Evolutionary conservation across 2,797 vertebrate species (phyloP), one percentile per base, ranked within the genome.

Genomic region (Odontamblyopus rebecca): DNA sequence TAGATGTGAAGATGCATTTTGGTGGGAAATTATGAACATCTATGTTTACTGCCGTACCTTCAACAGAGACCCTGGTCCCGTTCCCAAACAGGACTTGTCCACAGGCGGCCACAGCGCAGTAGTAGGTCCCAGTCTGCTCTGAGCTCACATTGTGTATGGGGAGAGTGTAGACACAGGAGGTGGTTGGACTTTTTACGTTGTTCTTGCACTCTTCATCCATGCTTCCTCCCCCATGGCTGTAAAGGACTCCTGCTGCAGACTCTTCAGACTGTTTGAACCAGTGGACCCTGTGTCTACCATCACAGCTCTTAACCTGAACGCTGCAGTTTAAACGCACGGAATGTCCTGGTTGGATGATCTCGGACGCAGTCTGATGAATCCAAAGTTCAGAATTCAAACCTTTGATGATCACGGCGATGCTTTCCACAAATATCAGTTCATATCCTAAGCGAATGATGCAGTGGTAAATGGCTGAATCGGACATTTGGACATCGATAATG

Each of bases 81-180:
- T 84, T 38, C 61, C 82, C 82, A 76, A 88, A 83, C 60, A 89
- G 27, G n/a, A 66, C 44, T 1, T 66, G 19, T 75, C 82, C 85
- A 86, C 89, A 90, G 12, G 77, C 74, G 48, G 30, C 82, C 2
- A 89, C 83, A 71, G 87, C 78, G 72, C 89, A 91, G 80, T 77
- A 83, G 71, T 87, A 86, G 65, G 68, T 84, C 27, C 72, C 89
- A 74, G 57, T 26, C 59, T 81, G 59, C 15, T 66, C 41, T 62
- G 78, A n/a, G 16, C 70, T 1, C 29, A 50, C 63, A 11, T 66
- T 50, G 63, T 54, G 1, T 1, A 78, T 26, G 2, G 69, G 67
- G 12, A 90, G 30, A 50, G 67, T 75, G 76, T 86, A 86, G 64
- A 83, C 13, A 12, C 63, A 66, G 26, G 15, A 29, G 2, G 19